Base-by-base conservation (phyloP, 2,113 vertebrate genomes). In the Mionectes macconnelli region DNA sequence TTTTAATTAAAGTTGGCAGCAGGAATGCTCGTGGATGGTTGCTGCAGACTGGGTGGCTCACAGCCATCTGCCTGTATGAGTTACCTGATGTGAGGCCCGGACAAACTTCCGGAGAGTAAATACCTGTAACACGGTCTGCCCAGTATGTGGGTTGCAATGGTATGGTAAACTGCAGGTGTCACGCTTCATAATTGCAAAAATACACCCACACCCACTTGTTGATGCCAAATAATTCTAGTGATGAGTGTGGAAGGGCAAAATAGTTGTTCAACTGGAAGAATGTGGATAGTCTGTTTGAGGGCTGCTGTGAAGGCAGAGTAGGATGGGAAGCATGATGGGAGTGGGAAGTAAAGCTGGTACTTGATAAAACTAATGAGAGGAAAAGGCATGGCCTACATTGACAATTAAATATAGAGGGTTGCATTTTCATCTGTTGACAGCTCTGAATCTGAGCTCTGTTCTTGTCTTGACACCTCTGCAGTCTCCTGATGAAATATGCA, bases 141-240 rank as follows among this genome's bases (percentile, higher is more conserved):
- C 28, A 2, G 60, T 24, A 4, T 22, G 91, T 94, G 79, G 84
- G 84, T 9, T 85, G 83, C 60, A 84, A 1, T 56, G 87, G 39
- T 47, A 24, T 75, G 87, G 63, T 88, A 45, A 90, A 40, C 69
- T 81, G 27, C 25, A 23, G 63, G 82, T 74, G 92, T 96, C 93
- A 90, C 2, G 0, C 92, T 63, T 84, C 1, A 4, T 59, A 81
- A 94, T 94, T 86, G 77, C 79, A 66, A 56, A 95, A 88, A 74
- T n/a, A 80, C 10, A 72, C 56, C 76, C 93, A 90, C 93, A 42
- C 92, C 93, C 73, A 16, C 44, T 60, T 89, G 90, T 56, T 85
- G 84, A 60, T 95, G 93, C 77, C 53, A 79, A 17, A 22, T 64
- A 84, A 70, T 88, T 77, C 21, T n/a, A 47, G 31, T 55, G 93